Conservation (phyloP, 2,797 vertebrate species). For the Pelobates cultripes region DNA sequence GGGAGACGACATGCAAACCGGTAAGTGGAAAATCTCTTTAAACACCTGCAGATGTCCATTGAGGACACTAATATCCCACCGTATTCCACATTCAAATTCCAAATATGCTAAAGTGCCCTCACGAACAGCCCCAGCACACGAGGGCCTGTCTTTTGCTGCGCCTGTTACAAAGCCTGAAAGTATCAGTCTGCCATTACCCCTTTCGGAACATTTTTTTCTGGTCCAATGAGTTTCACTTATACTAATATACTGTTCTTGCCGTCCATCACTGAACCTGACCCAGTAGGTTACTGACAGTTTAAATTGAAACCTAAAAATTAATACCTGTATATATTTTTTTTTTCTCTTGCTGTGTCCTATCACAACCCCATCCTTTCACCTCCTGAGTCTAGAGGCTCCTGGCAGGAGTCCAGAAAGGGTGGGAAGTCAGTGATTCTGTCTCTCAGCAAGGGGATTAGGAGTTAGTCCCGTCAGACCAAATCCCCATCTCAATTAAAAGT, state of each 20-base stretch:
- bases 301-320: no score
- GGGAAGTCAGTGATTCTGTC: not conserved
- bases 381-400: not conserved
- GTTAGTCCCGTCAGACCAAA: conserved; percentile 10
- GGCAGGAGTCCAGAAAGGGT: not conserved
- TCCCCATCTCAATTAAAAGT: not conserved
- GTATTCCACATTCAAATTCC: not conserved
- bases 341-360: no score
- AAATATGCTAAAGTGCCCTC: not conserved
- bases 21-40: conserved; percentile 53
- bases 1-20: conserved; percentile 47
- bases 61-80: not conserved
- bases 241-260: no score
- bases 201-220: no score
- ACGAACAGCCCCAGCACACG: not conserved
- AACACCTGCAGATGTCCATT: conserved; percentile 4
- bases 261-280: no score
- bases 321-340: no score
- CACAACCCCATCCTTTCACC: not conserved
- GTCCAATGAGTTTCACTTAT: no score
- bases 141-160: not conserved
- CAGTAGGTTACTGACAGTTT: no score
- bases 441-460: not conserved
- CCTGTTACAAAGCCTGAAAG: not conserved
- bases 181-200: not conserved